Evolutionary conservation across 1,140 invertebrate genomes (phyloP).

Genomic region (Octopus sinensis): DNA sequence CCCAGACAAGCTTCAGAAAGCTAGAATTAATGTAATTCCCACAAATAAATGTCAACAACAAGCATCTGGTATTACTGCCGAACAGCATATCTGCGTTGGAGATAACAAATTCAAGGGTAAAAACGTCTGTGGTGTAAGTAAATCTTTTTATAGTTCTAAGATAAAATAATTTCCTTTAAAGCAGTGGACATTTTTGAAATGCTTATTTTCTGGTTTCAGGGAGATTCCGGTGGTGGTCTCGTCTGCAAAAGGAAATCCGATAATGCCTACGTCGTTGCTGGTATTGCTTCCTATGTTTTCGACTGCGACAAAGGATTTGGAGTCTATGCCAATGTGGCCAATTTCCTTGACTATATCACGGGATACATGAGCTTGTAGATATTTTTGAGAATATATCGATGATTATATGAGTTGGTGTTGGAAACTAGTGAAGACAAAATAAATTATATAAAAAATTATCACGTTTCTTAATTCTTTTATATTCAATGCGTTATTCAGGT

Average conservation of each 20-base stretch:
- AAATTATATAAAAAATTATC: too few relatives aligned
- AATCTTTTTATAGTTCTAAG: too few relatives aligned
- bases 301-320: background rate
- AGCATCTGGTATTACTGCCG: background rate
- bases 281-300: background rate
- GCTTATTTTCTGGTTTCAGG: background rate
- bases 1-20: background rate
- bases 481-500: too few relatives aligned
- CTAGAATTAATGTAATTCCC: background rate
- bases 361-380: too few relatives aligned
- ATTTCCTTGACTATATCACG: background rate
- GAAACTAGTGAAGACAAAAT: too few relatives aligned
- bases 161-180: too few relatives aligned
- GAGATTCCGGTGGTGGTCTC: background rate
- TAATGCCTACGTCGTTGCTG: background rate
- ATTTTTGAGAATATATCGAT: too few relatives aligned
- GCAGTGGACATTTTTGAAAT: too few relatives aligned
- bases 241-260: background rate
- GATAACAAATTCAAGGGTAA: background rate
- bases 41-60: background rate
- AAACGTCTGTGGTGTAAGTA: constrained; percentile 1
- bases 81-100: constrained; percentile 4
- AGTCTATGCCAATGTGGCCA: background rate
- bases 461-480: too few relatives aligned
- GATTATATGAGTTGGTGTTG: too few relatives aligned